Percentiles rank a stretch among this genome's conserved stretches.
Evolutionary conservation across 2,797 vertebrate species (phyloP).

Genomic region (Hyperoplus lanceolatus): DNA sequence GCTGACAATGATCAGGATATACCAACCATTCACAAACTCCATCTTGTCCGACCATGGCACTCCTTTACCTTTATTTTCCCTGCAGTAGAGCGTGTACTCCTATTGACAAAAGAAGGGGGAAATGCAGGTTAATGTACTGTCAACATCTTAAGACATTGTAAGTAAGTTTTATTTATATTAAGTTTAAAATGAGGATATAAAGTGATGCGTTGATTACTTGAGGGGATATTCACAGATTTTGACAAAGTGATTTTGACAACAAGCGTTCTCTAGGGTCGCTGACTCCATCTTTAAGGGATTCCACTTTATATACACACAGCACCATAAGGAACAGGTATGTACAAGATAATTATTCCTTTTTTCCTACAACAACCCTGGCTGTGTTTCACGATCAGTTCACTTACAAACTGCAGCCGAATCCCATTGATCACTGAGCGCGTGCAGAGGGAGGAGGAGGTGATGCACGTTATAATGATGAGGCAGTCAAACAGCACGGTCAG

Average conservation of each 20-base stretch:
- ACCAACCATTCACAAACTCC: slow-evolving; percentile 96
- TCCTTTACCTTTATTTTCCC: slow-evolving; percentile 80
- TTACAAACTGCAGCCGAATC: slow-evolving; percentile 90
- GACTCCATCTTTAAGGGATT: neutral
- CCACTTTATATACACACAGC: neutral
- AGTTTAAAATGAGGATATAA: neutral
- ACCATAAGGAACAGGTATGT: neutral
- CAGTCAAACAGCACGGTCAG: slow-evolving; percentile 93
- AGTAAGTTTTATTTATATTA: neutral
- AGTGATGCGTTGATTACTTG: neutral
- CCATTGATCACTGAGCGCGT: slow-evolving; percentile 91
- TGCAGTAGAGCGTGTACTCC: slow-evolving; percentile 90
- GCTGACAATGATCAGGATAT: slow-evolving; percentile 92
- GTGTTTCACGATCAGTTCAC: slow-evolving; percentile 46
- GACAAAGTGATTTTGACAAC: too few relatives aligned
- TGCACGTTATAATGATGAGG: slow-evolving; percentile 90
- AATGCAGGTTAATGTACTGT: neutral
- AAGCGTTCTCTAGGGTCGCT: too few relatives aligned
- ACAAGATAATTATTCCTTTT: neutral
- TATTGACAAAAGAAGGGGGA: slow-evolving; percentile 54
- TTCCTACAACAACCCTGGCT: neutral
- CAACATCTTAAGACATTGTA: neutral
- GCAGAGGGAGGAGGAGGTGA: slow-evolving; percentile 91
- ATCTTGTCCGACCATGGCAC: slow-evolving; percentile 89
- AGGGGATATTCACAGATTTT: too few relatives aligned